Evolutionary conservation across 2,888 invertebrate genomes (phyloP), one percentile per base, ranked within the genome.

Genomic region (Cataglyphis cursor): DNA sequence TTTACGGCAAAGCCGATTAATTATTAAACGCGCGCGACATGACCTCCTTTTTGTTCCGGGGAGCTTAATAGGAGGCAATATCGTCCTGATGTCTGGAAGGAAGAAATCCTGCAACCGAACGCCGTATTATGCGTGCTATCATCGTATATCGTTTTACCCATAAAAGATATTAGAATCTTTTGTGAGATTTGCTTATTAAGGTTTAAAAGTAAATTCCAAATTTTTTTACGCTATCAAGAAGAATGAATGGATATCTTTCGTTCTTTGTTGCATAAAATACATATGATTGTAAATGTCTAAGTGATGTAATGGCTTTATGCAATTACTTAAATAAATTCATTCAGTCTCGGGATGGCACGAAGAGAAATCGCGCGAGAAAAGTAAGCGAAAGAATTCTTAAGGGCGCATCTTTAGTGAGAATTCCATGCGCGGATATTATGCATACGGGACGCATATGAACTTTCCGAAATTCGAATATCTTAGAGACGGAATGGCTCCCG

Each of bases 401-500:
- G 12, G 9, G n/a, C 41, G 57, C 1, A 12, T 31, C 59, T 31
- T 57, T 80, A 72, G 35, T 35, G 59, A 72, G 18, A 31, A 44
- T 5, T 3, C 44, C 18, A 78, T 70, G 72, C 24, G 8, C 59
- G 41, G 41, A 59, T 80, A 80, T 80, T 80, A 80, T 80, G 54
- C 78, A 80, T 80, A 80, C 72, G 31, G 78, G 72, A 72, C 78
- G 78, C 44, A 59, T 70, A 57, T 59, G 72, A 80, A 80, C 72
- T 80, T 72, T 72, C 44, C 44, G 44, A 78, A 78, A 70, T 78
- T 70, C 78, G 57, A 72, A 80, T 80, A 80, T 80, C 78, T 78
- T 70, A 35, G 31, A 59, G 10, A 35, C 18, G 9, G 41, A 72
- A 80, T 44, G 8, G 72, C 70, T 80, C 78, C 72, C 72, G 38